Conservation (phyloP, 2,888 invertebrate genomes). For the Noctua janthe region DNA sequence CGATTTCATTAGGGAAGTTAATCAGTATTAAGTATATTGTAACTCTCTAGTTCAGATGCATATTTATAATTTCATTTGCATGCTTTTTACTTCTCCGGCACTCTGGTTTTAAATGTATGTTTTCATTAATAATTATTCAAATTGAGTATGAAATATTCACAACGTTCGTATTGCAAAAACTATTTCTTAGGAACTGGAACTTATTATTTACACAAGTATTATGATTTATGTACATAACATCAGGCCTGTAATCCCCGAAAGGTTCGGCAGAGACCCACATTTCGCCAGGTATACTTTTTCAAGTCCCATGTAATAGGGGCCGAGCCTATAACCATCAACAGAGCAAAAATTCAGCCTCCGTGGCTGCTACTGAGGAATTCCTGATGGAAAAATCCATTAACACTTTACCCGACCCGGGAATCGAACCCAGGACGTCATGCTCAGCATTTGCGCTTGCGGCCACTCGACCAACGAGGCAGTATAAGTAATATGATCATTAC, state of each 20-base stretch:
- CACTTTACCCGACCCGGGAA: not conserved
- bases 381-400: not conserved
- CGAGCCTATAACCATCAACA: not conserved
- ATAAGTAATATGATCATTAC: conserved; percentile 2
- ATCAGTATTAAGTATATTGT: not conserved
- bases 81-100: conserved; percentile 12
- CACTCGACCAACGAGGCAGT: not conserved
- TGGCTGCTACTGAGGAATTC: not conserved
- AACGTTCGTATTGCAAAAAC: conserved; percentile 4
- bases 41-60: conserved; percentile 13
- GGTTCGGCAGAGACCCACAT: not conserved
- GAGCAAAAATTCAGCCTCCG: not conserved
- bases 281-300: not conserved
- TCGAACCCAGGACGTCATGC: not conserved
- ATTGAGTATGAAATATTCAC: conserved; percentile 8
- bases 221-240: too few relatives aligned
- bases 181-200: not conserved
- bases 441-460: not conserved
- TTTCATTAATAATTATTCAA: conserved; percentile 23
- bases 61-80: conserved; percentile 38
- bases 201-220: not conserved
- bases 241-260: too few relatives aligned
- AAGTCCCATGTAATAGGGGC: not conserved
- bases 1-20: conserved; percentile 27
- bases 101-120: conserved; percentile 18